Conservation (phyloP, 2,888 invertebrate species). For the Tenodera sinensis region DNA sequence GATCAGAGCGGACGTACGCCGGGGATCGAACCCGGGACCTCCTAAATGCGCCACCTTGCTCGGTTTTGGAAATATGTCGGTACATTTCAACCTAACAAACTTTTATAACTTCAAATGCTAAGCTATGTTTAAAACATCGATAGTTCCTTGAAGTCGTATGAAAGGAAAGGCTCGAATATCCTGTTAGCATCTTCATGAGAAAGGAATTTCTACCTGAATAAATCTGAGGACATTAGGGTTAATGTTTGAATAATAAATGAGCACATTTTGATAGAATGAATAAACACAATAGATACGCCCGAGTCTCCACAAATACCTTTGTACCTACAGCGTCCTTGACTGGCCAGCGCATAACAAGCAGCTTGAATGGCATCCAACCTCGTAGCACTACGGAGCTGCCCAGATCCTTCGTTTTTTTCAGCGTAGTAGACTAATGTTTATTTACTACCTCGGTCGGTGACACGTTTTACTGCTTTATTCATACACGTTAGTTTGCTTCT, state of each 20-base stretch:
- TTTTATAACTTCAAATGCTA: no score
- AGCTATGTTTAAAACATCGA: no score
- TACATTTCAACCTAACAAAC: no score
- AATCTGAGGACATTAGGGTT: not conserved
- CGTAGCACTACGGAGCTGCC: not conserved
- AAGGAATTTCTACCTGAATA: not conserved
- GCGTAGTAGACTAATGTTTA: not conserved
- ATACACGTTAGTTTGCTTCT: not conserved
- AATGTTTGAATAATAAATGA: not conserved
- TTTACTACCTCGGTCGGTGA: not conserved
- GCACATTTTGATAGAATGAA: not conserved
- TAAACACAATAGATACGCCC: not conserved
- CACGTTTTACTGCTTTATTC: not conserved
- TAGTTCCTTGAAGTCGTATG: no score
- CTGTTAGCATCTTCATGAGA: not conserved
- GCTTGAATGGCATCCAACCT: not conserved
- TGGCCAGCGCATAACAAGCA: not conserved
- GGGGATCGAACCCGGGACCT: no score
- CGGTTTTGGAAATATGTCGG: no score
- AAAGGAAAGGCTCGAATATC: no score
- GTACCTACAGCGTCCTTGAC: not conserved
- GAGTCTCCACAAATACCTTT: not conserved
- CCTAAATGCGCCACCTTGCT: no score
- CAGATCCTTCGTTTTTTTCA: not conserved
- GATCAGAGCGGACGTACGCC: no score